These are phyloP conservation scores for Drosophila mayri DNA, from an alignment of 1,140 invertebrate species.

Conservation along the genomic window DNA sequence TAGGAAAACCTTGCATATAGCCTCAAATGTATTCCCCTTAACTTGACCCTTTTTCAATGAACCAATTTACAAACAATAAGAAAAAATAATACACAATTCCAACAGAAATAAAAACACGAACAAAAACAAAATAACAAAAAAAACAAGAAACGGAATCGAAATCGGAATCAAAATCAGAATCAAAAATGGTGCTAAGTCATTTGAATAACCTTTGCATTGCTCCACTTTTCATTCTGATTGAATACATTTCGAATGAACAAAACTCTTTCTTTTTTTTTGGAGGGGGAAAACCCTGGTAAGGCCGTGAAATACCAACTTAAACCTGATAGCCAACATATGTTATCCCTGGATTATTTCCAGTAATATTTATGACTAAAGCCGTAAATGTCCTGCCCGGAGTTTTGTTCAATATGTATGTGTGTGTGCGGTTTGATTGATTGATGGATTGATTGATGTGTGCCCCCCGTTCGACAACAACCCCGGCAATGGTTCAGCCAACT, in stretches of 20 bases:
- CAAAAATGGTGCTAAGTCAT: conserved; percentile 1
- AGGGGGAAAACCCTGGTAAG: background rate
- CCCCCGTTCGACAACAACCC: conserved; percentile 24
- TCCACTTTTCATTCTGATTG: background rate
- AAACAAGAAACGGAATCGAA: background rate
- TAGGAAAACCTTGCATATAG: background rate
- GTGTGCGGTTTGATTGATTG: conserved; percentile 39
- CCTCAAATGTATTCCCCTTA: conserved; percentile 9
- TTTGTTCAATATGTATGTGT: conserved; percentile 35
- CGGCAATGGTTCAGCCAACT: conserved; percentile 43
- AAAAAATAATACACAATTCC: background rate
- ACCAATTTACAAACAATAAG: conserved; percentile 4
- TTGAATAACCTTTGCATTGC: conserved; percentile 31
- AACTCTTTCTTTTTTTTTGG: background rate
- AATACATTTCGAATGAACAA: conserved; percentile 13
- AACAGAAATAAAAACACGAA: background rate
- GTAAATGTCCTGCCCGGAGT: conserved; percentile 16
- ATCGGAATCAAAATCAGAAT: conserved; percentile 3
- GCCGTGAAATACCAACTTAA: background rate
- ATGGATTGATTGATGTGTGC: conserved; percentile 60
- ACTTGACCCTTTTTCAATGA: conserved; percentile 28
- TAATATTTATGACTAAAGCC: conserved; percentile 4
- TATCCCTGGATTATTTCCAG: background rate
- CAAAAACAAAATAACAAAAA: too few relatives aligned
- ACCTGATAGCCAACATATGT: conserved; percentile 12